Percentiles rank a stretch among this genome's conserved stretches.
These are phyloP conservation scores for Chrysaora quinquecirrha DNA, from an alignment of 30 jellyfish, hydroid and myxozoan genomes.

Conservation along the genomic window DNA sequence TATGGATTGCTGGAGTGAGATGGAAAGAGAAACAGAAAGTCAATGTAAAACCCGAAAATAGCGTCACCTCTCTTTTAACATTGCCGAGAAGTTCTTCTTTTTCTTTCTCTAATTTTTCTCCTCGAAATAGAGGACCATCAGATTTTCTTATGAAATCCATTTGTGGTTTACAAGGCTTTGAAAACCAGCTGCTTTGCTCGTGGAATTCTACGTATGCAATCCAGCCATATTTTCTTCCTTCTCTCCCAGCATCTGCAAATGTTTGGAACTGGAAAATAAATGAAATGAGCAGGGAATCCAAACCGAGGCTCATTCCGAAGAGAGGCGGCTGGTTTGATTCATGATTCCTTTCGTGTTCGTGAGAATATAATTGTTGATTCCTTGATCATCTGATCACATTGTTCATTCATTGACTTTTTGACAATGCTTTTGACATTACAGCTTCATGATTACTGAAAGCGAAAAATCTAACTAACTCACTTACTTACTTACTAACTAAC, in stretches of 20 bases:
- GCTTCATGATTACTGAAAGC: too few relatives aligned
- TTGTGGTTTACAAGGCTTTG: neutral
- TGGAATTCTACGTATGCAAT: neutral
- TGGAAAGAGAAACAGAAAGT: neutral
- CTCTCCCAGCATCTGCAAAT: neutral
- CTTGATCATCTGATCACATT: too few relatives aligned
- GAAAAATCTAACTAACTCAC: too few relatives aligned
- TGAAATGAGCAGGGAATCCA: too few relatives aligned
- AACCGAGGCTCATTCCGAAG: too few relatives aligned
- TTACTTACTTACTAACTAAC: too few relatives aligned
- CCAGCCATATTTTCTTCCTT: neutral
- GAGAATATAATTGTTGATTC: too few relatives aligned
- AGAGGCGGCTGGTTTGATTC: too few relatives aligned
- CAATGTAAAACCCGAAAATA: neutral
- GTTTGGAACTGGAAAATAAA: neutral
- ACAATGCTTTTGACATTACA: too few relatives aligned
- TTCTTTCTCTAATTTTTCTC: constrained; percentile 50
- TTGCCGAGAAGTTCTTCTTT: constrained; percentile 75
- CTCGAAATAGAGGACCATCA: constrained; percentile 33
- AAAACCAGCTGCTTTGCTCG: neutral
- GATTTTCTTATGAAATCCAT: constrained; percentile 63
- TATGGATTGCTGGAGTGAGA: neutral
- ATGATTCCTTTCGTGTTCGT: too few relatives aligned
- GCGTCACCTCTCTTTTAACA: constrained; percentile 75
- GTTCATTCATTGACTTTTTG: too few relatives aligned